These are phyloP conservation scores for Ryuthela nishihirai DNA, from an alignment of 2,888 invertebrate genomes.

Conservation along the genomic window DNA sequence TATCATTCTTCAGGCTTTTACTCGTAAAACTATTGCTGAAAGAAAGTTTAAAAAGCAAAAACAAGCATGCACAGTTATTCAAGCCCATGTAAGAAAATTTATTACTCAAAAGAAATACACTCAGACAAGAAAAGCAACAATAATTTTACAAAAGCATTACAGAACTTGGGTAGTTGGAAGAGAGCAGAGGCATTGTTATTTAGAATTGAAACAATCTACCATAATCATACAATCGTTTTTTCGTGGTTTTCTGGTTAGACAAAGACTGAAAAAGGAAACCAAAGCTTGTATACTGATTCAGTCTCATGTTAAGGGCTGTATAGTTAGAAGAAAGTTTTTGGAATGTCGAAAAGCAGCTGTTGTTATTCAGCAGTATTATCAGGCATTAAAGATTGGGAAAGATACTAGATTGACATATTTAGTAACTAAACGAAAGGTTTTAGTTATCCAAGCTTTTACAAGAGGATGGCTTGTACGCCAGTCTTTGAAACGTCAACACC, in stretches of 20 bases:
- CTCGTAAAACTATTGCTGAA: not conserved
- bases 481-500: too few species aligned
- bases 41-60: not conserved
- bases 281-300: not conserved
- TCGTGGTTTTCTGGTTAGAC: not conserved
- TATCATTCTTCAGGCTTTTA: slow-evolving; percentile 2
- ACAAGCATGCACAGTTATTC: not conserved
- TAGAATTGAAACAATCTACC: slow-evolving; percentile 1
- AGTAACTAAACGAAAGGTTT: too few species aligned
- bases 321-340: not conserved
- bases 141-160: slow-evolving; percentile 8
- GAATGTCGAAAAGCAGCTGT: not conserved
- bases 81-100: not conserved
- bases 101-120: slow-evolving; percentile 1
- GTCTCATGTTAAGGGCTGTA: not conserved
- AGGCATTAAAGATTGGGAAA: not conserved
- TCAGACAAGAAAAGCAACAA: not conserved
- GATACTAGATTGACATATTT: too few species aligned
- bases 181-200: not conserved
- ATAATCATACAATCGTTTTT: slow-evolving; percentile 4
- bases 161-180: not conserved
- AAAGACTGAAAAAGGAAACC: not conserved
- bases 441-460: too few species aligned
- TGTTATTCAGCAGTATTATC: not conserved
- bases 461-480: too few species aligned